Evolutionary conservation across 2,113 vertebrate genomes (phyloP).

Genomic region (Gobio gobio): DNA sequence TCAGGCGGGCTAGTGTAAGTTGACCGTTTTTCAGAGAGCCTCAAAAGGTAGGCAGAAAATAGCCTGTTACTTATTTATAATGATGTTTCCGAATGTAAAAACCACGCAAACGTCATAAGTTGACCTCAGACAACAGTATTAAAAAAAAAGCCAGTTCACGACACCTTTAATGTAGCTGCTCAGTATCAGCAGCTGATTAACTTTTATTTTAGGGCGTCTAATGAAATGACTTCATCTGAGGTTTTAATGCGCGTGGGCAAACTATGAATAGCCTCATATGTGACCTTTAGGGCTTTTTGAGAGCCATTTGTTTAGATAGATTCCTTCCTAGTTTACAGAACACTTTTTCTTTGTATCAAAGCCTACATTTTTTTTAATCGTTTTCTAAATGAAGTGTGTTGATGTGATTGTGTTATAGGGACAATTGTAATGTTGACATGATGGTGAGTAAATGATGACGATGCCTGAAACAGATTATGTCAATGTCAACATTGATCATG

Average conservation of each 20-base stretch:
- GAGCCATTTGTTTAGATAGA: constrained; percentile 50
- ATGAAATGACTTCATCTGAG: neutral
- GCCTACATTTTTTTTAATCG: neutral
- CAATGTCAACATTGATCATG: too few relatives aligned
- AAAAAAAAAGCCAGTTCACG: too few relatives aligned
- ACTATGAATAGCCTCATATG: constrained; percentile 32
- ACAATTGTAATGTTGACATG: neutral
- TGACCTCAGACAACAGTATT: too few relatives aligned
- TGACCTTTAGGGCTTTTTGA: constrained; percentile 41
- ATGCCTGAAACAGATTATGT: neutral
- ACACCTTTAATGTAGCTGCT: neutral
- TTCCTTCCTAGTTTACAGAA: constrained; percentile 31
- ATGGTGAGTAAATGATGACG: neutral
- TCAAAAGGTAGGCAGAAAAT: too few relatives aligned
- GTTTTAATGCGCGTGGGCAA: constrained; percentile 31
- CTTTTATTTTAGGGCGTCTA: neutral
- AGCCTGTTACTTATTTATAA: too few relatives aligned
- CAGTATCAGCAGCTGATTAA: neutral
- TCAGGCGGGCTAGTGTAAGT: too few relatives aligned
- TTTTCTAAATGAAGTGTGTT: neutral
- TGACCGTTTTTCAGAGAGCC: too few relatives aligned
- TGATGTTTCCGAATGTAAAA: too few relatives aligned
- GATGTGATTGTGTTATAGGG: neutral
- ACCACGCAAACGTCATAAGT: too few relatives aligned
- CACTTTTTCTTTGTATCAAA: constrained; percentile 18